Base-by-base conservation (phyloP, 2,888 invertebrate species). In the Sphaerophoria rueppellii region DNA sequence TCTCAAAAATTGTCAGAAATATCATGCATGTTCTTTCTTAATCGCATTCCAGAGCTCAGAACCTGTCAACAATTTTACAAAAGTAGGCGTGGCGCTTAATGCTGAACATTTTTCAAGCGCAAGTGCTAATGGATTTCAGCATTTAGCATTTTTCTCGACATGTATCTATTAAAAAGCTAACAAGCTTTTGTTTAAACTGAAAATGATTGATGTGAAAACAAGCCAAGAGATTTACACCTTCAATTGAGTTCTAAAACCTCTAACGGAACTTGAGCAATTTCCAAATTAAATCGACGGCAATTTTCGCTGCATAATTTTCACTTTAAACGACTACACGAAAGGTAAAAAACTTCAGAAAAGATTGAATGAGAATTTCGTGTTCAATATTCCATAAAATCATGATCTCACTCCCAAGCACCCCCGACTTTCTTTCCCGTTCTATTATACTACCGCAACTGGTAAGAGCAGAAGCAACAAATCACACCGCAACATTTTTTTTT, bases 331-430 rank as follows among this genome's bases (percentile, higher is more conserved):
- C 69, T 75, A 57, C 71, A 71, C 55, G 24, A 9, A 7, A 32
- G 46, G 46, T 14, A 63, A 61, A 57, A 43, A 40, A 54, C 43
- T 37, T 14, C 55, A 63, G 35, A 67, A 40, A n/a, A 4, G 5
- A 60, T 76, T 72, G 75, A 80, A 85, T 81, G 73, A 69, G 69
- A 85, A 72, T 57, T 76, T 85, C 83, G 76, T 85, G 83, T 85
- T 85, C 35, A 40, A 61, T 37, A 37, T 85, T 85, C 35, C 48
- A 61, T 37, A 37, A 75, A 76, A 83, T 80, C 75, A 83, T 46
- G 57, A 57, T 52, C 16, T 67, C 12, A 58, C 24, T 24, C 24
- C 57, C 48, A 52, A n/a, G 54, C 70, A 14, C 11, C 73, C 69
- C 63, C 79, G 63, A 46, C 32, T 55, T 35, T 12, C 74, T 12